Percentiles rank a stretch among this genome's conserved stretches.
phyloP scores from a whole-genome alignment of 2,797 vertebrate species.

The Ctenosaura bakeri region DNA sequence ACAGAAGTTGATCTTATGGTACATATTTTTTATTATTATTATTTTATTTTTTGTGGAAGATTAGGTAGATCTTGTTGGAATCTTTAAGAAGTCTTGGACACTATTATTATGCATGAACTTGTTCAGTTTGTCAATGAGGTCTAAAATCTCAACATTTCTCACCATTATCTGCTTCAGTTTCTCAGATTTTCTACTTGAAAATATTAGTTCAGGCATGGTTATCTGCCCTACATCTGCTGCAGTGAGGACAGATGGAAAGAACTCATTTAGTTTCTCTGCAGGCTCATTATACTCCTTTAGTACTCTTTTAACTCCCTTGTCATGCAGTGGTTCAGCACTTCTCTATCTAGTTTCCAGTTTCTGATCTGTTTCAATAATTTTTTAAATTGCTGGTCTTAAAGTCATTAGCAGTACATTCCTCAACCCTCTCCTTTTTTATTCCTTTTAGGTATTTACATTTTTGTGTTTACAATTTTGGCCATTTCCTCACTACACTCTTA shows the following conservation, averaged over 20 bases:
- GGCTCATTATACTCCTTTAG: background rate
- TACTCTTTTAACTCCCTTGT: background rate
- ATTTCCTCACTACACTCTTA: no score
- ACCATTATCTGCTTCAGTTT: background rate
- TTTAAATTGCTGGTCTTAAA: background rate
- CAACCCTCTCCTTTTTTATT: background rate
- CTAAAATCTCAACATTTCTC: background rate
- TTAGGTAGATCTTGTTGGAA: background rate
- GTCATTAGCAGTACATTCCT: background rate
- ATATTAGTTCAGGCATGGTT: background rate
- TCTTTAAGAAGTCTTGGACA: background rate
- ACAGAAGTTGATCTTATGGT: background rate
- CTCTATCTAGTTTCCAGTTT: background rate
- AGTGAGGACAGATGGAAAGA: background rate
- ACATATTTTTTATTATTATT: background rate
- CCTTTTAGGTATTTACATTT: background rate
- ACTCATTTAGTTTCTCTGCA: conserved; percentile 1
- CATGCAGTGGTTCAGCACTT: background rate
- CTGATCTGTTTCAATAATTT: background rate
- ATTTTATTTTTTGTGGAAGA: background rate
- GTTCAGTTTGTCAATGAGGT: background rate
- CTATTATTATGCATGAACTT: background rate
- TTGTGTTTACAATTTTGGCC: background rate
- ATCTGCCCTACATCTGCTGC: background rate
- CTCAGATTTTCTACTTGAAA: background rate